Evolutionary conservation across 2,113 vertebrate species (phyloP).

Genomic region (Ibidorhyncha struthersii): DNA sequence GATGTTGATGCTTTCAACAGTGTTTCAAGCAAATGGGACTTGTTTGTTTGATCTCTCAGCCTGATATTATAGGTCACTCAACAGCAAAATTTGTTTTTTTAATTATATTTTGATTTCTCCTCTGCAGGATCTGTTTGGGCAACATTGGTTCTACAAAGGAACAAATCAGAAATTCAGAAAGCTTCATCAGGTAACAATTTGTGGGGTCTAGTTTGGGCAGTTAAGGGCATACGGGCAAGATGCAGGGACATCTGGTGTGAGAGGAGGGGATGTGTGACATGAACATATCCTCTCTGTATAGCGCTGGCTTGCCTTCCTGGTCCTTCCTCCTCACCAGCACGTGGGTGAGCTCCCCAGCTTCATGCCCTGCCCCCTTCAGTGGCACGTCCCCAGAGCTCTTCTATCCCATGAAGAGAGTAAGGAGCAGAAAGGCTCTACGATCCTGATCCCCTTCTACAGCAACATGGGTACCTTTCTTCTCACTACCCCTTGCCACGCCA

Average conservation of each 20-base stretch:
- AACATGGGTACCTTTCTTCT: neutral
- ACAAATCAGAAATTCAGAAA: neutral
- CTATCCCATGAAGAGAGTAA: neutral
- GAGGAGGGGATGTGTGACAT: neutral
- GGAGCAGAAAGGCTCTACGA: neutral
- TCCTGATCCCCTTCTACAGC: neutral
- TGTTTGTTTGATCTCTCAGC: neutral
- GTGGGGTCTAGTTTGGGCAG: neutral
- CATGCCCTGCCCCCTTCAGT: neutral
- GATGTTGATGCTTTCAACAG: neutral
- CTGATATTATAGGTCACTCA: neutral
- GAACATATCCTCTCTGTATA: neutral
- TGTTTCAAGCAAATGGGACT: neutral
- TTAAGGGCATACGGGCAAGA: neutral
- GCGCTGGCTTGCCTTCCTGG: neutral
- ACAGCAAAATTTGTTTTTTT: neutral
- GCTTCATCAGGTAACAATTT: neutral
- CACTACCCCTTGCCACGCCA: neutral
- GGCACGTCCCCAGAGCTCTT: neutral
- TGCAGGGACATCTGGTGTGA: neutral
- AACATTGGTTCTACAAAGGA: neutral
- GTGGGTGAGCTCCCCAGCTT: neutral
- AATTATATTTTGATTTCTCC: neutral
- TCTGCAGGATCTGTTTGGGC: neutral
- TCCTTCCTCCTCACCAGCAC: neutral